These are phyloP conservation scores for Poecilia velifera DNA, from an alignment of 2,797 vertebrate species.

Conservation along the genomic window DNA sequence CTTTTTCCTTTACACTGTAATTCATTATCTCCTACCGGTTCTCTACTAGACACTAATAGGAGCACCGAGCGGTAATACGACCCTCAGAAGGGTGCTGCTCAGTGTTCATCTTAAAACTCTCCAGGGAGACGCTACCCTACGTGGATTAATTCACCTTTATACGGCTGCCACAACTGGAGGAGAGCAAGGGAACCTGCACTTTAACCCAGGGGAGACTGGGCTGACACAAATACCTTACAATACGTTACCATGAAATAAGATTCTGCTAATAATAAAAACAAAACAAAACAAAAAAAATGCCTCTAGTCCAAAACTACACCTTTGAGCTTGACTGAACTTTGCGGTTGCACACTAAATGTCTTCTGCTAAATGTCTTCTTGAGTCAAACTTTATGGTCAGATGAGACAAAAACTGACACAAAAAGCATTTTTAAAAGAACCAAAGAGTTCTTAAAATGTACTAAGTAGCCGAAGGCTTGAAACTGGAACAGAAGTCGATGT, in stretches of 20 bases:
- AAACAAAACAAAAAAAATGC: not conserved
- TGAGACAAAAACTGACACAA: not conserved
- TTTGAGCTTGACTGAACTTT: not conserved
- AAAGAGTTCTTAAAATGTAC: not conserved
- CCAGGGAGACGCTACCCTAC: constrained; percentile 37
- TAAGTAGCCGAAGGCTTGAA: not conserved
- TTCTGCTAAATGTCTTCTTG: not conserved
- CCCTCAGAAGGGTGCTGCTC: constrained; percentile 26
- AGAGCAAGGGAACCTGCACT: constrained; percentile 43
- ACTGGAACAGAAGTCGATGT: not conserved
- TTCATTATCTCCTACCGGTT: constrained; percentile 19
- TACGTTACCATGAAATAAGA: not conserved
- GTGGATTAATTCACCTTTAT: constrained; percentile 58
- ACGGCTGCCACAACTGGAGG: constrained; percentile 53
- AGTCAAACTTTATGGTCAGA: not conserved
- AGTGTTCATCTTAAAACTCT: constrained; percentile 27
- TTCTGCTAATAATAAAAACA: not conserved
- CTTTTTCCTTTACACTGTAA: constrained; percentile 8
- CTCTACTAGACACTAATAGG: constrained; percentile 37
- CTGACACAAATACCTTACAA: constrained; percentile 7
- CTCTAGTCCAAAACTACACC: not conserved
- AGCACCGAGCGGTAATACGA: constrained; percentile 41
- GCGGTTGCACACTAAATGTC: not conserved
- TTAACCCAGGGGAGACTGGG: constrained; percentile 44
- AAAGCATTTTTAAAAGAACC: not conserved